Evolutionary conservation across 2,113 vertebrate genomes (phyloP), one percentile per base, ranked within the genome.

Genomic region (Pseudois nayaur): DNA sequence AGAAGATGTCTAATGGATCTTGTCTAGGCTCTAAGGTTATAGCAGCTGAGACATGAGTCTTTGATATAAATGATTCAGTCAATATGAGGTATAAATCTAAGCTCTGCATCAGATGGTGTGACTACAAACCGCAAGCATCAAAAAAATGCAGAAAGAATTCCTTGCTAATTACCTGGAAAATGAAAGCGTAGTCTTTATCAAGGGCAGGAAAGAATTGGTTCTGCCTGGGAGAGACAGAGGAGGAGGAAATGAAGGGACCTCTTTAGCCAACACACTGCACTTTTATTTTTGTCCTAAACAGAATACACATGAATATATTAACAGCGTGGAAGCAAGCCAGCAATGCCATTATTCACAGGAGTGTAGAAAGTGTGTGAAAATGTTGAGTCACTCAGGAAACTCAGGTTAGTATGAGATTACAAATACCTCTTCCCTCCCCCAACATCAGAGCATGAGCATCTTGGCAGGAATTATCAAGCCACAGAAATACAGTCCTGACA

Each of bases 401-500:
- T 74, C 95, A 87, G 79, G 91, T 95, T 52, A 74, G 33, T 8
- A 52, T 57, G 59, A 50, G 79, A 93, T 71, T 76, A 85, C 60
- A 92, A 96, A 92, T 6, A 55, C 17, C 25, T 95, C 43, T 90
- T 62, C 21, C 52, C n/a, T 85, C 36, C 45, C 19, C 27, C 54
- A 64, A 62, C n/a, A 85, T 16, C 62, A 84, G 74, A 95, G 54
- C 36, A 1, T 48, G 50, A 59, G 84, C n/a, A n/a, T 7, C 79
- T 84, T 93, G 97, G 79, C 48, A 92, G 64, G 89, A 89, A 96
- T 97, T 92, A 95, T 86, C 59, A n/a, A 97, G 89, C 55, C 50
- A 43, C 2, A 84, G 67, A 97, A 94, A 96, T 87, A 87, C 25
- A 89, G 52, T 31, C 17, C 15, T 48, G 48, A 21, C 48, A 89